Conservation (phyloP, 2,888 invertebrate species). For the Galerucella pusilla region DNA sequence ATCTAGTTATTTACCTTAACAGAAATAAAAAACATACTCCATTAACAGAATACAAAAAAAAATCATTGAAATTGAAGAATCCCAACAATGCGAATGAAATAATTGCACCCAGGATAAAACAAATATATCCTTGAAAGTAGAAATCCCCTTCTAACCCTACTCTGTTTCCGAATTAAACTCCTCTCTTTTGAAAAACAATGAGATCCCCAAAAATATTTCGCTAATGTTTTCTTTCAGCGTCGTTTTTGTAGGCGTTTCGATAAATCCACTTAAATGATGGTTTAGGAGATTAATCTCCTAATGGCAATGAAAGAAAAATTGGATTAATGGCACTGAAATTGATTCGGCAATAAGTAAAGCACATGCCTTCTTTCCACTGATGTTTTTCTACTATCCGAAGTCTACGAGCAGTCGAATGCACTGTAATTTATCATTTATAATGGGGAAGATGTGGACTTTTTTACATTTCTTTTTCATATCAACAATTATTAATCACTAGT, state of each 20-base stretch:
- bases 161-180: slow-evolving; percentile 1
- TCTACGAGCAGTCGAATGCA: slow-evolving; percentile 53
- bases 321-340: slow-evolving; percentile 50
- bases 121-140: neutral
- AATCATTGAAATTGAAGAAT: neutral
- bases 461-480: slow-evolving; percentile 46
- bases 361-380: slow-evolving; percentile 50
- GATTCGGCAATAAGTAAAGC: slow-evolving; percentile 53
- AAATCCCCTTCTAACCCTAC: neutral
- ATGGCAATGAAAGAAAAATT: slow-evolving; percentile 46
- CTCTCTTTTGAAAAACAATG: slow-evolving; percentile 36
- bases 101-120: neutral
- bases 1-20: too few species aligned
- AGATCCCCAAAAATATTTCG: slow-evolving; percentile 37
- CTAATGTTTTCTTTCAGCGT: slow-evolving; percentile 39
- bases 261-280: slow-evolving; percentile 43
- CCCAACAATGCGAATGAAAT: neutral
- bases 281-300: slow-evolving; percentile 45
- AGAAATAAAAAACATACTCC: too few species aligned
- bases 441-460: slow-evolving; percentile 53
- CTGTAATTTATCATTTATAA: slow-evolving; percentile 55
- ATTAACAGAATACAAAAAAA: too few species aligned
- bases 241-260: slow-evolving; percentile 40
- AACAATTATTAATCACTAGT: slow-evolving; percentile 42
- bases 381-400: slow-evolving; percentile 49